Percentiles rank a stretch among this genome's conserved stretches.
Evolutionary conservation across 2,888 invertebrate species (phyloP).

Genomic region (Spilarctia lutea): DNA sequence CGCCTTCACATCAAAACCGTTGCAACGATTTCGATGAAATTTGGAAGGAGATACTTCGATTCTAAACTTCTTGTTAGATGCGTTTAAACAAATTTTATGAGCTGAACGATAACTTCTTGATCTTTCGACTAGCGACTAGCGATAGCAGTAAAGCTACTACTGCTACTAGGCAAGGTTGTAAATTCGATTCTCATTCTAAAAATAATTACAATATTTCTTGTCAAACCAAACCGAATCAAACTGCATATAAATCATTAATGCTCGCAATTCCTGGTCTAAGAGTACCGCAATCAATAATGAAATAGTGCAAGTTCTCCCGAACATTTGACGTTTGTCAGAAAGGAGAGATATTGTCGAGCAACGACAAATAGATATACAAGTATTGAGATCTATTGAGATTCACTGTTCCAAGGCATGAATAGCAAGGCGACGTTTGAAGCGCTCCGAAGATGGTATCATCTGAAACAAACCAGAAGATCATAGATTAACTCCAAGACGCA

Average conservation of each 20-base stretch:
- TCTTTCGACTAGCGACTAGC: too few relatives aligned
- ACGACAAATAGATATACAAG: slow-evolving; percentile 4
- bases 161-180: not conserved
- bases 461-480: slow-evolving; percentile 6
- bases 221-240: not conserved
- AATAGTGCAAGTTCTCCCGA: not conserved
- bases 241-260: too few relatives aligned
- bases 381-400: slow-evolving; percentile 12
- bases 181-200: not conserved
- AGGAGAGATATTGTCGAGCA: not conserved
- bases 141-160: too few relatives aligned
- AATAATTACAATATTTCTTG: not conserved
- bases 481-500: slow-evolving; percentile 7
- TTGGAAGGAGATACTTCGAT: too few relatives aligned
- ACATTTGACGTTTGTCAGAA: not conserved
- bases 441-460: not conserved
- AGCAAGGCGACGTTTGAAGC: slow-evolving; percentile 1
- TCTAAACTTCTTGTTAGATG: too few relatives aligned
- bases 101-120: too few relatives aligned
- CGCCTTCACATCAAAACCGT: too few relatives aligned
- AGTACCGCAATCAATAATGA: not conserved
- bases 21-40: too few relatives aligned
- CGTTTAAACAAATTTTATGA: too few relatives aligned
- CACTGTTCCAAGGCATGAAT: not conserved
- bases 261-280: not conserved